A percentile compares a stretch with the other conserved stretches of the same genome.
These are phyloP conservation scores for Microcebus lehilahytsara DNA, from an alignment of 2,113 vertebrate genomes.

Conservation along the genomic window DNA sequence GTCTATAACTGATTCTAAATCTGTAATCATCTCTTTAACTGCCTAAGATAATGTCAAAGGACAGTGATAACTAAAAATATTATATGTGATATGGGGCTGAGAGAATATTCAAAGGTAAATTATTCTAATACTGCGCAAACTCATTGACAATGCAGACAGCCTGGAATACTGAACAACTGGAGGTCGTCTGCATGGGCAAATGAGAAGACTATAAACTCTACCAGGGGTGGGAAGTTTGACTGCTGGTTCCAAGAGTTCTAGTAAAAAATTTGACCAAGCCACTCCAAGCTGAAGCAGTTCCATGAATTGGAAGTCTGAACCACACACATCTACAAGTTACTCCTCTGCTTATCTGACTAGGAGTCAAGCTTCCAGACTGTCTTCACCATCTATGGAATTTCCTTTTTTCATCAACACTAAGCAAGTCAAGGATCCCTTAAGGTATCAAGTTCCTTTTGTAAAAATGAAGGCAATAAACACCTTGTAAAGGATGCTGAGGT, in stretches of 20 bases:
- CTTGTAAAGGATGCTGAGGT: accelerated
- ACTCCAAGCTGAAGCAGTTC: neutral
- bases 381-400: neutral
- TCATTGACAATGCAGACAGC: neutral
- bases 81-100: neutral
- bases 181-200: neutral
- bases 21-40: neutral
- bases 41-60: neutral
- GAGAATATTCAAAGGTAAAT: neutral
- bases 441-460: neutral
- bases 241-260: neutral
- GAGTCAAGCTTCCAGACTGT: neutral
- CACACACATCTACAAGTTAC: neutral
- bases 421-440: neutral
- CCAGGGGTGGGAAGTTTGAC: neutral
- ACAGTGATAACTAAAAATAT: neutral
- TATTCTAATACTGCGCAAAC: neutral
- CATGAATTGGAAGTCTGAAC: neutral
- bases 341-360: neutral
- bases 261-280: neutral
- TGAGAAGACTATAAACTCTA: neutral
- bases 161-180: neutral
- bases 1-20: neutral
- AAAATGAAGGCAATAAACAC: neutral
- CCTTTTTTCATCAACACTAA: neutral